Conservation (phyloP, 2,113 vertebrate species). For the Nothoprocta pentlandii region DNA sequence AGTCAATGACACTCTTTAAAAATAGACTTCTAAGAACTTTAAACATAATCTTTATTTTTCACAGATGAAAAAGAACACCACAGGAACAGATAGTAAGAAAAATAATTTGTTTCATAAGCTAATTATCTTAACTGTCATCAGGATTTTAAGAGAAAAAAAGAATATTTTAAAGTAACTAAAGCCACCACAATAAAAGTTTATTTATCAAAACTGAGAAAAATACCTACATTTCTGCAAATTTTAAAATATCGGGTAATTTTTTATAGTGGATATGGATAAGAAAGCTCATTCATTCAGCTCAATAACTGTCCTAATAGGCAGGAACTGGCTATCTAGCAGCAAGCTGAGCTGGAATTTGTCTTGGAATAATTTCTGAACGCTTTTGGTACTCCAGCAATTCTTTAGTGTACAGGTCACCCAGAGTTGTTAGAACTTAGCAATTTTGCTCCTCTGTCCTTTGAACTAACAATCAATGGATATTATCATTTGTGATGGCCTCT, state of each 20-base stretch:
- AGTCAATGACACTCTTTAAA: background rate
- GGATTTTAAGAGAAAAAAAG: background rate
- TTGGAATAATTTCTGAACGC: background rate
- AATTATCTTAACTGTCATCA: background rate
- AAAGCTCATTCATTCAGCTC: background rate
- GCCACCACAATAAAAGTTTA: background rate
- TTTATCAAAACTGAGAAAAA: background rate
- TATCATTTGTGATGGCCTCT: accelerated
- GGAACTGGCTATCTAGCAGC: background rate
- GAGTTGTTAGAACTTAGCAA: background rate
- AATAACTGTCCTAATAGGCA: background rate
- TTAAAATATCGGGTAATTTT: background rate
- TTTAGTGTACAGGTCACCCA: background rate
- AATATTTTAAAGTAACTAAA: background rate
- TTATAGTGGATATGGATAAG: background rate
- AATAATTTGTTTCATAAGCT: background rate
- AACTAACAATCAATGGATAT: background rate
- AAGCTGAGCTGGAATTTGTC: background rate
- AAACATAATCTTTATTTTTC: background rate
- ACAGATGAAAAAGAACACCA: background rate
- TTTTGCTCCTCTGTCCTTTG: background rate
- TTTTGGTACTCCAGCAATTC: background rate
- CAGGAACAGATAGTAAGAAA: background rate
- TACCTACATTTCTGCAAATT: background rate
- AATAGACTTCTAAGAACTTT: background rate